phyloP scores from a whole-genome alignment of 2,888 invertebrate genomes.

The Tenthredo distinguenda region DNA sequence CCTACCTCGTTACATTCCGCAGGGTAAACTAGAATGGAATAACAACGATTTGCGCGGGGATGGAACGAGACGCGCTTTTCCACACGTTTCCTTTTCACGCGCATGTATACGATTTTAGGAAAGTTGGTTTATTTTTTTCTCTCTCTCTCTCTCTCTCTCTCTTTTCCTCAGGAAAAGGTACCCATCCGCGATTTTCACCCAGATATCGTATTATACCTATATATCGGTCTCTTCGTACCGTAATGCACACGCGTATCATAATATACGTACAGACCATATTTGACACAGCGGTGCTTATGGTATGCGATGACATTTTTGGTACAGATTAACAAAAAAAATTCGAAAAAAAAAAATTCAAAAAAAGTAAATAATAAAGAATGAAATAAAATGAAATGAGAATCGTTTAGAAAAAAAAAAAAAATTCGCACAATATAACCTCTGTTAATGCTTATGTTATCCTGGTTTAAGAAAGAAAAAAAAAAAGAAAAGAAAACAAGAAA shows the following conservation, averaged over 20 bases:
- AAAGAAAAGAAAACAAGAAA: not conserved
- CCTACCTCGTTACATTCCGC: not conserved
- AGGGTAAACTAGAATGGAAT: not conserved
- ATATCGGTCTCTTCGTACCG: not conserved
- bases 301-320: not conserved
- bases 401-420: not conserved
- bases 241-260: not conserved
- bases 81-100: not conserved
- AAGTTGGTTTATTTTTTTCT: not conserved
- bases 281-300: not conserved
- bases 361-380: not conserved
- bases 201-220: not conserved
- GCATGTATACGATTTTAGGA: not conserved
- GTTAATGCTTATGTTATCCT: not conserved
- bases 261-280: not conserved
- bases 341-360: not conserved
- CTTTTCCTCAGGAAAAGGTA: not conserved
- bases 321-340: not conserved
- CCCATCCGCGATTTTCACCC: not conserved
- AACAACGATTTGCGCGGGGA: not conserved
- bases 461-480: not conserved
- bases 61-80: not conserved
- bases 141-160: no score
- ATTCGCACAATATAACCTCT: conserved; percentile 10
- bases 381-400: conserved; percentile 8